Evolutionary conservation across 1,140 invertebrate species (phyloP), one percentile per base, ranked within the genome.

Genomic region (Megathymus violae): DNA sequence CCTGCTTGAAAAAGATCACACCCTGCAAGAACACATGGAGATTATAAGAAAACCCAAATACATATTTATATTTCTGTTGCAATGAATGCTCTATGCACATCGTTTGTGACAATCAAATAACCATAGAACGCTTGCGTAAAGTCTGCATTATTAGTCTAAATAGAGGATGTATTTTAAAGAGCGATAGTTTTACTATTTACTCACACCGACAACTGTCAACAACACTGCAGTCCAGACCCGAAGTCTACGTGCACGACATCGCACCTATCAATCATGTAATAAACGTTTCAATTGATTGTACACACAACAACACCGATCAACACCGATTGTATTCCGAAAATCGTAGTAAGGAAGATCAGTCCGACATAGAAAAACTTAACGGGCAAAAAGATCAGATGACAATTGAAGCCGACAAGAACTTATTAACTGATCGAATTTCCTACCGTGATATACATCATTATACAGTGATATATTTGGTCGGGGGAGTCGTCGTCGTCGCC

Each of bases 391-490:
- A 31, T 4, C 4, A 31, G 7, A 31, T 31, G 27, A 31, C 3
- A 9, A 31, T 31, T 31, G 27, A 31, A 9, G 27, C 27, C 13
- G 16, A 4, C 7, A 17, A 48, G 9, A 17, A 19, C 9, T 14
- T 46, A 9, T 9, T 47, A 27, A 14, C 19, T n/a, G 44, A 48
- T 16, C 6, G 17, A 11, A 19, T 60, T 4, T 38, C 43, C 5
- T 38, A 60, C 36, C 56, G 47, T 16, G 56, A 60, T n/a, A 44
- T 59, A 11, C 56, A 59, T 22, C 43, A 59, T 17, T 46, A 59
- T n/a, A 40, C 44, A 3, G 16, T 16, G 15, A 60, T 60, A 7
- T 47, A 60, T 16, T 11, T 60, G 13, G 5, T 60, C 15, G 43
- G 27, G 11, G 13, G 19, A 22, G 19, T 5, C 5, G 19, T 22